A percentile compares a stretch with the other conserved stretches of the same genome.
phyloP scores from a whole-genome alignment of 2,888 invertebrate genomes.

The Lithophane ornitopus region DNA sequence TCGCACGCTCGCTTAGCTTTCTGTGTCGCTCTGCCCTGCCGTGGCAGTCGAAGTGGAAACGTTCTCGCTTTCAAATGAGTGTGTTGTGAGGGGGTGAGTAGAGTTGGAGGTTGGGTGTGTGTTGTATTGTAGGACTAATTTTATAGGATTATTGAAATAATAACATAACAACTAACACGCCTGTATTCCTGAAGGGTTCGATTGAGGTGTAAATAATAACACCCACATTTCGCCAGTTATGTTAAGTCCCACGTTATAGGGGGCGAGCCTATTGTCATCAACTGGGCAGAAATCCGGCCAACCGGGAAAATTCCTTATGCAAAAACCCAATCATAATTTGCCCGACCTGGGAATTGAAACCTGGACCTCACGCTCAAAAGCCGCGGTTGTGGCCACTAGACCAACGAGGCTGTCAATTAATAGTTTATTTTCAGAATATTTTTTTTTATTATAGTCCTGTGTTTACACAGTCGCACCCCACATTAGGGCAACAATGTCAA shows the following conservation, averaged over 20 bases:
- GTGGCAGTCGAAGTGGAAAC: slow-evolving; percentile 42
- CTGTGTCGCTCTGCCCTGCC: slow-evolving; percentile 40
- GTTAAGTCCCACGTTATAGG: background rate
- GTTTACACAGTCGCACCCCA: background rate
- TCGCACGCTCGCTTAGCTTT: slow-evolving; percentile 51
- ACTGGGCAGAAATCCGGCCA: background rate
- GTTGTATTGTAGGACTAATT: background rate
- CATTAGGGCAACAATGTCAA: background rate
- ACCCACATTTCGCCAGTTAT: background rate
- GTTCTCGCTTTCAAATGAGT: slow-evolving; percentile 39
- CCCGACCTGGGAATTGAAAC: background rate
- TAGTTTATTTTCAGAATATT: no score
- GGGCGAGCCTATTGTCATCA: background rate
- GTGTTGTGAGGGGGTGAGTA: slow-evolving; percentile 6
- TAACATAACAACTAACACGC: background rate
- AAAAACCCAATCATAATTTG: background rate
- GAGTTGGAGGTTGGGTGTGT: background rate
- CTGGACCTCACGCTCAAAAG: background rate
- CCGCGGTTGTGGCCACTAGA: background rate
- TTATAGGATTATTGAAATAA: background rate
- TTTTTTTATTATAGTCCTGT: no score
- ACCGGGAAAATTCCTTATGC: background rate
- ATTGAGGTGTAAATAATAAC: background rate
- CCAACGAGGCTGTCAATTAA: no score
- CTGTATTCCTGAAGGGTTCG: fast-evolving